These are phyloP conservation scores for Euclidia mi DNA, from an alignment of 2,888 invertebrate species.

Conservation along the genomic window DNA sequence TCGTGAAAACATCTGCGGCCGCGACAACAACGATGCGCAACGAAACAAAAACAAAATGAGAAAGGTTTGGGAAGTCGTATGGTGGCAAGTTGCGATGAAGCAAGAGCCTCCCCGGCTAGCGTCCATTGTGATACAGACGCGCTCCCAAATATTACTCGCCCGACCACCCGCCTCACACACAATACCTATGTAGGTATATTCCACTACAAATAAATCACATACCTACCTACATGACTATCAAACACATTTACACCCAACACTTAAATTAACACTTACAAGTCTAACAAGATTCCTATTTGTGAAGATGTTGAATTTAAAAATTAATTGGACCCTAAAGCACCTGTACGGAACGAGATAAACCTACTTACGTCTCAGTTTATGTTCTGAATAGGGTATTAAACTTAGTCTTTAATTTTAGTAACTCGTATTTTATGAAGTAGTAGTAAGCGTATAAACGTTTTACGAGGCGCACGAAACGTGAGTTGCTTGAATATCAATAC, in stretches of 20 bases:
- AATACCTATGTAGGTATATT: slow-evolving; percentile 22
- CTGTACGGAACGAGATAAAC: slow-evolving; percentile 58
- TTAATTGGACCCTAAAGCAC: slow-evolving; percentile 52
- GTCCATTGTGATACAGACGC: slow-evolving; percentile 53
- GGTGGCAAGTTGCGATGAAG: slow-evolving; percentile 82
- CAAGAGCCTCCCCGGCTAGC: slow-evolving; percentile 58
- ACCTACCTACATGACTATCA: not conserved
- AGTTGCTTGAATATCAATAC: slow-evolving; percentile 76
- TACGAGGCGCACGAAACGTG: slow-evolving; percentile 78
- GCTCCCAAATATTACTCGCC: slow-evolving; percentile 10
- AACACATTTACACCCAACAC: slow-evolving; percentile 1
- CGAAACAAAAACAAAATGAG: slow-evolving; percentile 88
- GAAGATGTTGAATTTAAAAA: slow-evolving; percentile 40
- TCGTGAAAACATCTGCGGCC: slow-evolving; percentile 83
- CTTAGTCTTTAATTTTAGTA: slow-evolving; percentile 75
- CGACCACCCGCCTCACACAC: slow-evolving; percentile 10
- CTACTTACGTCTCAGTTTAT: slow-evolving; percentile 67
- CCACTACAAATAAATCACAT: slow-evolving; percentile 19
- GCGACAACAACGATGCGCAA: slow-evolving; percentile 68
- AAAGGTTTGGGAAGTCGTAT: slow-evolving; percentile 85
- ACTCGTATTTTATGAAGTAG: slow-evolving; percentile 76
- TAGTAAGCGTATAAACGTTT: slow-evolving; percentile 77
- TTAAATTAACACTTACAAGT: slow-evolving; percentile 15
- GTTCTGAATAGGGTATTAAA: slow-evolving; percentile 73
- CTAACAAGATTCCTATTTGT: slow-evolving; percentile 25